Conservation (phyloP, 2,113 vertebrate genomes). For the Leiothrix lutea region DNA sequence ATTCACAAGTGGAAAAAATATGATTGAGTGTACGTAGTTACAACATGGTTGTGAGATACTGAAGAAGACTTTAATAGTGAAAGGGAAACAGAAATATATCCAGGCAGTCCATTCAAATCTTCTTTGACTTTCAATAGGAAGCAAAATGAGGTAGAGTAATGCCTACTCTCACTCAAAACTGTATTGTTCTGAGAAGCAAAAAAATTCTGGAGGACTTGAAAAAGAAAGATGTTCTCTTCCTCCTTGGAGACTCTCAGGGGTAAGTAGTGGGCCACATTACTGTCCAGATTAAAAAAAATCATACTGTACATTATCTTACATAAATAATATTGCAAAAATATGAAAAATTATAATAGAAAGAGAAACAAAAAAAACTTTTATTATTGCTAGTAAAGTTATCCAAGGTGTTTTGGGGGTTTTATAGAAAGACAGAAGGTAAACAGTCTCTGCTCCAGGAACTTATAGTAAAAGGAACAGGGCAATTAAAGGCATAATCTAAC, state of each 20-base stretch:
- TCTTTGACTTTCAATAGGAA: background rate
- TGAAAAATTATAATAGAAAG: background rate
- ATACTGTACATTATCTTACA: background rate
- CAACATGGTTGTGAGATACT: background rate
- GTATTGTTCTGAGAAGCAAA: background rate
- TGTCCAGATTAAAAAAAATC: background rate
- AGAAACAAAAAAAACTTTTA: background rate
- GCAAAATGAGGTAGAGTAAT: background rate
- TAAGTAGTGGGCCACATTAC: background rate
- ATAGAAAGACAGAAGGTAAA: background rate
- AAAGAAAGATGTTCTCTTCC: background rate
- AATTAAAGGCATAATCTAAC: background rate
- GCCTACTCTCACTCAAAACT: background rate
- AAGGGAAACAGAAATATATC: background rate
- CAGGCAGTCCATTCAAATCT: background rate
- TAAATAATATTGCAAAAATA: background rate
- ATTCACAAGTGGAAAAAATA: background rate
- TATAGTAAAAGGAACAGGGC: background rate
- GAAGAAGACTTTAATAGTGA: background rate
- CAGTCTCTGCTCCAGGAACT: background rate
- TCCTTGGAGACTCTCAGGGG: background rate
- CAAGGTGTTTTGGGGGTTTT: background rate
- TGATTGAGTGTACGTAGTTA: background rate
- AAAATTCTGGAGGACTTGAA: background rate
- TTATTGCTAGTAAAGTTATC: background rate